Conservation (phyloP, 2,797 vertebrate species). For the Sorex maritimensis region DNA sequence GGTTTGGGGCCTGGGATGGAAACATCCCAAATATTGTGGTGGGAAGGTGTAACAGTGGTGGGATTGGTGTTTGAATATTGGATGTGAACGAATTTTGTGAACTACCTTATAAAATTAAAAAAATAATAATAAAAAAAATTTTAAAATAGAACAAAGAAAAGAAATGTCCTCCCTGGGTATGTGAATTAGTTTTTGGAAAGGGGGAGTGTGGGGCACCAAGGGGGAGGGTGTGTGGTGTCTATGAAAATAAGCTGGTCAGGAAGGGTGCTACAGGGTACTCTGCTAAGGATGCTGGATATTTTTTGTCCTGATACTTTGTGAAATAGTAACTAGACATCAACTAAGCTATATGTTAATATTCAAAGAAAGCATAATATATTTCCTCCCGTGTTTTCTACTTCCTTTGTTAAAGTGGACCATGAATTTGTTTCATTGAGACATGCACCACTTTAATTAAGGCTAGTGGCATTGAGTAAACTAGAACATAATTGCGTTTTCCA, state of each 20-base stretch:
- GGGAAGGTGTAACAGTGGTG: too few relatives aligned
- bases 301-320: neutral
- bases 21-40: too few relatives aligned
- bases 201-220: too few relatives aligned
- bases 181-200: neutral
- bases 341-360: slow-evolving; percentile 44
- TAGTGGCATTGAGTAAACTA: slow-evolving; percentile 82
- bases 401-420: slow-evolving; percentile 76
- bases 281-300: neutral
- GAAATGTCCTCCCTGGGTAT: neutral
- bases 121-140: too few relatives aligned
- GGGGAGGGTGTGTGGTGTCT: neutral
- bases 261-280: neutral
- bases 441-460: slow-evolving; percentile 84
- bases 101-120: too few relatives aligned
- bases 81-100: too few relatives aligned
- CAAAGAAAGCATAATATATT: slow-evolving; percentile 71
- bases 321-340: slow-evolving; percentile 12
- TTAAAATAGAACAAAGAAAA: neutral
- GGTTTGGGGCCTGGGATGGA: too few relatives aligned
- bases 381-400: slow-evolving; percentile 61
- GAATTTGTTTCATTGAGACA: slow-evolving; percentile 81
- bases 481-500: slow-evolving; percentile 75
- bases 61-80: too few relatives aligned
- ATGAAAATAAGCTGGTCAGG: neutral